Base-by-base conservation (phyloP, 2,113 vertebrate genomes). In the Triplophysa tibetana region DNA sequence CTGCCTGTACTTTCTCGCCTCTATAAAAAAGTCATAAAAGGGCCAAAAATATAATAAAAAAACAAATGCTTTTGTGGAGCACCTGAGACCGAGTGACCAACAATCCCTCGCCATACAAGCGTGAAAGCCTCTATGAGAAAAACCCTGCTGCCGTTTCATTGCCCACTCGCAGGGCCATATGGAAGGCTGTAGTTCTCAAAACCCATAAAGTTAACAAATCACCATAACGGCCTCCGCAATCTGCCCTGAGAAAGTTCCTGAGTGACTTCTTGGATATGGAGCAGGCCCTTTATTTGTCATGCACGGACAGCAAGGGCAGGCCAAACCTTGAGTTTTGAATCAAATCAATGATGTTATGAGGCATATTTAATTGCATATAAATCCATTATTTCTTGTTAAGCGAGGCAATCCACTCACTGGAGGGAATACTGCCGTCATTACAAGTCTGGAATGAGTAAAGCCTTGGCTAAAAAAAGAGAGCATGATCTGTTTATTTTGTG, bases 301-400 rank as follows among this genome's bases (percentile, higher is more conserved):
- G 17, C 21, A 64, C 69, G 60, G 54, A 29, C 56, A 54, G 8
- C 38, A 56, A 52, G 73, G 88, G 78, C 85, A 86, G 88, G 90
- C 87, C 83, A 87, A 88, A 88, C 84, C 88, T 84, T 78, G 87
- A 86, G 86, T 86, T 90, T 78, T 81, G 84, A 85, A 78, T 65
- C 12, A 84, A 88, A 90, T 91, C 89, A 85, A 83, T 72, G 87
- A 89, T 84, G 80, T 89, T 86, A 90, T 85, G 87, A 88, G 84
- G 82, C 86, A 50, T 68, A 85, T 89, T 89, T 89, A 88, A 90
- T 88, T 89, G 87, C 84, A 82, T 86, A 88, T 89, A 87, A 88
- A 90, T 86, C 80, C 79, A 76, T 86, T 87, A 92, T 88, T 89
- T 88, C 88, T 85, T 86, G 87, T 86, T 78, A 63, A 77, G 80